Conservation (phyloP, 2,113 vertebrate species). For the Brachirus orientalis region DNA sequence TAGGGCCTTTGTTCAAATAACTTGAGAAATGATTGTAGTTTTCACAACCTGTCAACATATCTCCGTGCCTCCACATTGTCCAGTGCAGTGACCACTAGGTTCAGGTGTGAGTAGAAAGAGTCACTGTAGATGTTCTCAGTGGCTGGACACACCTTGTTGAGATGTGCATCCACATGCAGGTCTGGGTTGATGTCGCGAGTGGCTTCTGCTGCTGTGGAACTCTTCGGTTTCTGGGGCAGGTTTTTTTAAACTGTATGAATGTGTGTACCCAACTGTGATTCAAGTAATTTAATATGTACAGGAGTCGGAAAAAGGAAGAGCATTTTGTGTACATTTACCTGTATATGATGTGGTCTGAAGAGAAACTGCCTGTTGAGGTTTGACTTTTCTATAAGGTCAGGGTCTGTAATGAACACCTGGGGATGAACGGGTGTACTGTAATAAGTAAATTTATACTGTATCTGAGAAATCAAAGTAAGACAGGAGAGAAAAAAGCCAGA, state of each 20-base stretch:
- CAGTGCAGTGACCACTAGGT: conserved; percentile 92
- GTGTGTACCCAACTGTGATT: not conserved
- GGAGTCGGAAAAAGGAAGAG: not conserved
- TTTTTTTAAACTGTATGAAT: not conserved
- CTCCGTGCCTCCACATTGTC: conserved; percentile 97
- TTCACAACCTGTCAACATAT: conserved; percentile 95
- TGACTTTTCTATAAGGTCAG: conserved; percentile 98
- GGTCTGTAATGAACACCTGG: conserved; percentile 95
- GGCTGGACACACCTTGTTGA: conserved; percentile 95
- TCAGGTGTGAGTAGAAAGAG: conserved; percentile 88
- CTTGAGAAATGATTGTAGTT: not conserved
- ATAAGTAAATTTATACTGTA: not conserved
- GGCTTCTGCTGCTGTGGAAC: conserved; percentile 91
- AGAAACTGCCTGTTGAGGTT: conserved; percentile 98
- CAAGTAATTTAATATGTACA: not conserved
- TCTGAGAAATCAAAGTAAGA: not conserved
- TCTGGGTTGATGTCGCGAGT: conserved; percentile 91
- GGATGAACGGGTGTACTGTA: conserved; percentile 26
- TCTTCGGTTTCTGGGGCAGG: conserved; percentile 90
- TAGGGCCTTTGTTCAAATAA: not conserved
- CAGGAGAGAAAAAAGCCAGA: not conserved
- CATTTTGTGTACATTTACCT: conserved; percentile 78
- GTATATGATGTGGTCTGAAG: conserved; percentile 96
- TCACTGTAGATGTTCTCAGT: conserved; percentile 92
- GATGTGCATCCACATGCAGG: conserved; percentile 90